Base-by-base conservation (phyloP, 2,797 vertebrate species). In the Cygnus olor region DNA sequence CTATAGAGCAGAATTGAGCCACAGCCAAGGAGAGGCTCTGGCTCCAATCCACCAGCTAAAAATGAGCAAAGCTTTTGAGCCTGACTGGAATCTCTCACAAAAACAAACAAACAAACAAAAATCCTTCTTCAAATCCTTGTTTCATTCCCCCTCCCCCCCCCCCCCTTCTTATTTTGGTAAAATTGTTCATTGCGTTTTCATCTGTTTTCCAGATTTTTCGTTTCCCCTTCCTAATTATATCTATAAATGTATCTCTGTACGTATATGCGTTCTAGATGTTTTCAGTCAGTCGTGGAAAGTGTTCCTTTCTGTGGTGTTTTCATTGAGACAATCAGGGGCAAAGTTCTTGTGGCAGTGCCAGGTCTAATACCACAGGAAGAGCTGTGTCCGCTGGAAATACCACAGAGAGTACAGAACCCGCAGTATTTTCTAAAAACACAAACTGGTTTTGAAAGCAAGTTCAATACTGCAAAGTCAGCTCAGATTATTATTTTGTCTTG, bases 321-420 rank as follows among this genome's bases (percentile, higher is more conserved):
- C 94, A 91, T 88, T 86, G 92, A 97, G 94, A 97, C 96, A 97
- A 97, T 97, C 89, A 93, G 91, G 96, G 95, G 91, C 95, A 96
- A 96, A 97, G 95, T 97, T 97, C 95, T 96, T 94, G 93, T 97
- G 96, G 97, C 93, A 96, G 44, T 94, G 96, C 96, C 96, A 95
- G 96, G 91, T 96, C 92, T 87, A 94, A 95, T 96, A 96, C 96
- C 96, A 96, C 97, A 97, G 97, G 97, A 97, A 97, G 88, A 97
- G 83, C 96, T 92, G 94, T 95, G 96, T 97, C 97, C 95, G 32
- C 96, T 97, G 95, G 94, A 97, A 97, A 91, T 91, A 82, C 93
- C 97, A 93, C 81, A 70, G 94, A 79, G 91, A 94, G 73, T 36
- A 90, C 94, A 94, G 93, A 96, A 97, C 91, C 90, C 94, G 0